Base-by-base conservation (phyloP, 1,140 invertebrate genomes). In the Aplysia californica region DNA sequence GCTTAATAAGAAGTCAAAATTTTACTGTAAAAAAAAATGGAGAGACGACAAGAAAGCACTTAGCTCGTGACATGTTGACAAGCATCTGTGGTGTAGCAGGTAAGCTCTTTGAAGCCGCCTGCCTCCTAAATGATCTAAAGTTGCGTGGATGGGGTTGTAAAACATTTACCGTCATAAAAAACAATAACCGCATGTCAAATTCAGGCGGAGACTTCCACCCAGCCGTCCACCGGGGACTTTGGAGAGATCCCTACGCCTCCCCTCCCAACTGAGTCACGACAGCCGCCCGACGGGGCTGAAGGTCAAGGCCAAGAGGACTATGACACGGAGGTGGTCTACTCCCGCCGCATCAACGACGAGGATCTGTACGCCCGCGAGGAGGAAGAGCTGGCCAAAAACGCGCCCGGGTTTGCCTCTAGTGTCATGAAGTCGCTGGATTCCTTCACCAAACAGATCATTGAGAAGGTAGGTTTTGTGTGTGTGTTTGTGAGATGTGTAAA, bases 401-500 rank as follows among this genome's bases (percentile, higher is more conserved):
- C 77, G 64, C 67, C 74, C 20, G 64, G 66, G 3, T 66, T 65
- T 31, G 77, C 76, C 64, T 73, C 55, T 20, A 71, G 29, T 33
- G 18, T 77, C 4, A 56, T 82, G 15, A 72, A 69, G 33, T 41
- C 26, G 31, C 15, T 85, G 69, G 84, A 85, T 36, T 55, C 29
- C 29, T 74, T 50, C 4, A 59, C 82, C 50, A 85, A 79, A 68
- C 31, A 72, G 26, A 58, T 84, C 58, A 78, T 82, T 59, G 78
- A 82, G 33, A 82, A 80, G 79, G 84, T 85, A 75, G 74, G 75
- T 72, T 21, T n/a, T n/a, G n/a, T n/a, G n/a, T n/a, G n/a, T n/a
- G n/a, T n/a, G n/a, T n/a, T n/a, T n/a, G n/a, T n/a, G n/a, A n/a
- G n/a, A n/a, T n/a, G n/a, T n/a, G n/a, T n/a, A n/a, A n/a, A n/a